These are phyloP conservation scores for Mythimna impura DNA, from an alignment of 2,888 invertebrate genomes.

Conservation along the genomic window DNA sequence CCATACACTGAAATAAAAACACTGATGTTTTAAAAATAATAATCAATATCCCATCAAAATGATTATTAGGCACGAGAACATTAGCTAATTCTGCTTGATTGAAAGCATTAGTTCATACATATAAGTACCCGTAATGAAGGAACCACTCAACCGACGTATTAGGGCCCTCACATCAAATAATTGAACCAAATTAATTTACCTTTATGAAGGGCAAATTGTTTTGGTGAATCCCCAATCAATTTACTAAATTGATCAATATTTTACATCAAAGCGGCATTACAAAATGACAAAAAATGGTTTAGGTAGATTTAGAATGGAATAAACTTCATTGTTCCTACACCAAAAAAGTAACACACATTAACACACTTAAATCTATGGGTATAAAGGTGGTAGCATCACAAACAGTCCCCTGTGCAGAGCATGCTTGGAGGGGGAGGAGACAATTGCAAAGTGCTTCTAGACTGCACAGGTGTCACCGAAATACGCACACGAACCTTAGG, in stretches of 20 bases:
- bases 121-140: slow-evolving; percentile 71
- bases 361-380: too few species aligned
- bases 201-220: slow-evolving; percentile 87
- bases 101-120: slow-evolving; percentile 62
- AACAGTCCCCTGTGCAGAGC: too few species aligned
- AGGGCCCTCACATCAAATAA: slow-evolving; percentile 75
- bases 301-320: neutral
- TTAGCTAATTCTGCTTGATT: slow-evolving; percentile 72
- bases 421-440: too few species aligned
- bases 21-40: neutral
- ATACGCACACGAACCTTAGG: too few species aligned
- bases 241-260: slow-evolving; percentile 83
- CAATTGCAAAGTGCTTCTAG: too few species aligned
- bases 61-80: slow-evolving; percentile 59
- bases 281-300: slow-evolving; percentile 7
- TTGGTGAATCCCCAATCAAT: slow-evolving; percentile 87
- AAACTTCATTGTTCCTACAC: too few species aligned
- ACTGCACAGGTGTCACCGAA: too few species aligned
- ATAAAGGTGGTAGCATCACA: too few species aligned
- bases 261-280: slow-evolving; percentile 60
- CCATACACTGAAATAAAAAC: too few species aligned
- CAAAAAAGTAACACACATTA: too few species aligned
- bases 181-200: slow-evolving; percentile 82
- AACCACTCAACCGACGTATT: slow-evolving; percentile 66
- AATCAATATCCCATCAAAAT: slow-evolving; percentile 7